Conservation (phyloP, 64 coral and sea anemone genomes). For the Porites lutea region DNA sequence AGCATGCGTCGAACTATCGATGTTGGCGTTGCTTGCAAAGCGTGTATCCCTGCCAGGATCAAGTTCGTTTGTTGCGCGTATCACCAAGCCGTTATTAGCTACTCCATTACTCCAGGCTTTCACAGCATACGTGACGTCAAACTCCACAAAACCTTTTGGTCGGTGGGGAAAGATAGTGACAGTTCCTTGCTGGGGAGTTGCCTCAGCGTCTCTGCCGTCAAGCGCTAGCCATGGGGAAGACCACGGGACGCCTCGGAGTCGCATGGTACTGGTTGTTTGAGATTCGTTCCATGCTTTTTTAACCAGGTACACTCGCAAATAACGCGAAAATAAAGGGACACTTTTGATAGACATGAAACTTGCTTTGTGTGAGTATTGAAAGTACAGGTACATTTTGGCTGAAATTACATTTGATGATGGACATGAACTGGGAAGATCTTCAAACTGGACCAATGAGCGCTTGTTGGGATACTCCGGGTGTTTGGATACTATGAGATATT, state of each 20-base stretch:
- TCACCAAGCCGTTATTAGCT: constrained; percentile 52
- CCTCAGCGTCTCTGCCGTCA: constrained; percentile 54
- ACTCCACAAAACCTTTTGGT: constrained; percentile 26
- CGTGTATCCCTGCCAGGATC: constrained; percentile 16
- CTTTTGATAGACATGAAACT: background rate
- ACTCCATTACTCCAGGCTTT: constrained; percentile 29
- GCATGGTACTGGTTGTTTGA: constrained; percentile 25
- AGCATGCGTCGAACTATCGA: background rate
- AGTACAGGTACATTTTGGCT: constrained; percentile 62
- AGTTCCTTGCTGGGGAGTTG: background rate
- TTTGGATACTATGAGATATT: constrained; percentile 37
- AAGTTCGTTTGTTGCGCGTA: constrained; percentile 61
- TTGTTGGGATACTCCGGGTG: constrained; percentile 61
- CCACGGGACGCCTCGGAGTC: background rate
- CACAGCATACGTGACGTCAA: constrained; percentile 45
- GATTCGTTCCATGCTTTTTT: constrained; percentile 42
- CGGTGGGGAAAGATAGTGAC: background rate
- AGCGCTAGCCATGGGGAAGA: constrained; percentile 26
- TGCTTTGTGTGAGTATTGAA: constrained; percentile 46
- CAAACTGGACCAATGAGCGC: constrained; percentile 79
- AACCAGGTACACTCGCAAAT: constrained; percentile 41
- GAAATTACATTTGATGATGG: background rate
- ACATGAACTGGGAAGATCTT: constrained; percentile 10
- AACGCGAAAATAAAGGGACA: constrained; percentile 47
- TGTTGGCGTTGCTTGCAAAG: constrained; percentile 50